phyloP scores from a whole-genome alignment of 2,888 invertebrate species.

The Eurois occulta region DNA sequence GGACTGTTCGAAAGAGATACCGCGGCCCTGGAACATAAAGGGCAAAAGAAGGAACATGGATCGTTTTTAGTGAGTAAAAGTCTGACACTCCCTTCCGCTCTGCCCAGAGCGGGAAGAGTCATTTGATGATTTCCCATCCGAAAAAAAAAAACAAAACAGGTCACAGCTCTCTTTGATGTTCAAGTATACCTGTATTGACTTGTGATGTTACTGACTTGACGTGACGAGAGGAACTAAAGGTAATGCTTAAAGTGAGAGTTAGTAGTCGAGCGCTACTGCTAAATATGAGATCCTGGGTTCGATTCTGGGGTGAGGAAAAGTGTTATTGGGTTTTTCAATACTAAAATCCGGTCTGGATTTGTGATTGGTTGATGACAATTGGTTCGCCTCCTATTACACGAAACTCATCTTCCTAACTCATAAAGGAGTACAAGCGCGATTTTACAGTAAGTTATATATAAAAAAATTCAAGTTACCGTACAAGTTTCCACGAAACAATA shows the following conservation, averaged over 20 bases:
- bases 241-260: neutral
- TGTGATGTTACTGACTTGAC: conserved; percentile 14
- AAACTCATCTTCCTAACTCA: neutral
- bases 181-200: conserved; percentile 17
- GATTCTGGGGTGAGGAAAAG: neutral
- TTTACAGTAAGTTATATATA: neutral
- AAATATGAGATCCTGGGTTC: neutral
- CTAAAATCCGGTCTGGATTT: neutral
- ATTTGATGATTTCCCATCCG: too few relatives aligned
- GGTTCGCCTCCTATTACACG: neutral
- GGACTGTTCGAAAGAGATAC: too few relatives aligned
- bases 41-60: too few relatives aligned
- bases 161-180: conserved; percentile 54
- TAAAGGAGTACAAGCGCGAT: neutral
- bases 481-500: conserved; percentile 13
- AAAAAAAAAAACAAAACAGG: too few relatives aligned
- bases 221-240: neutral
- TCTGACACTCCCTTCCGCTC: too few relatives aligned
- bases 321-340: neutral
- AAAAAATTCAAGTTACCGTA: neutral
- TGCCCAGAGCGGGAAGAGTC: too few relatives aligned
- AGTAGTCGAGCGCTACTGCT: neutral
- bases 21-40: too few relatives aligned
- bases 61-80: too few relatives aligned
- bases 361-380: neutral